Evolutionary conservation across 2,888 invertebrate species (phyloP), one percentile per base, ranked within the genome.

Genomic region (Microplitis manilae): DNA sequence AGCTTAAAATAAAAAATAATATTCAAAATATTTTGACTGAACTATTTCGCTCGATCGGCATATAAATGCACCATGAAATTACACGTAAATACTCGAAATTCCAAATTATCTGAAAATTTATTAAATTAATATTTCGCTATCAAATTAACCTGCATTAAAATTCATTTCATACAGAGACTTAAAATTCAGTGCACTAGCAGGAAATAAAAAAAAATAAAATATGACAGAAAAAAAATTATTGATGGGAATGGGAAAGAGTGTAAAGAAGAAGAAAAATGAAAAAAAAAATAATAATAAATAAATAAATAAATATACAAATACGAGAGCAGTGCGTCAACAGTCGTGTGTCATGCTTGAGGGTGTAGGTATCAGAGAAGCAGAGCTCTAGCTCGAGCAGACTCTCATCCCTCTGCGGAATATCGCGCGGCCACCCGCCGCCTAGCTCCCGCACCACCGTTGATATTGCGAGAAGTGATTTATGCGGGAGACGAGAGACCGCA

Each of bases 401-500:
- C 67, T 67, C 50, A 67, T 50, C 67, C 73, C 69, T 60, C 39
- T 61, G 20, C 68, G 64, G 77, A 71, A 75, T 75, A 64, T 78
- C 68, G 69, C 64, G 68, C 60, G 70, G 41, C 64, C 77, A 70
- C 75, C 71, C 77, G 73, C 70, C 73, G 71, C 73, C 80, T 8
- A 13, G 13, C 50, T 13, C 50, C 13, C 13, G 13, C 9, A 13
- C 50, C 2, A 13, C 82, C 85, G 84, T 85, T 87, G 87, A 87
- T 88, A 87, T 87, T 87, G 85, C 87, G 85, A 84, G 82, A 86
- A 86, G 85, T 87, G 87, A 88, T 88, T 87, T 87, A 88, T 86
- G 85, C 83, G 82, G 81, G 84, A 82, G 81, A 84, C 84, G 85
- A 85, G 84, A 82, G 84, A 85, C 84, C 85, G 83, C 86, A 88